Evolutionary conservation across 2,113 vertebrate species (phyloP), one percentile per base, ranked within the genome.

Genomic region (Murina feae): DNA sequence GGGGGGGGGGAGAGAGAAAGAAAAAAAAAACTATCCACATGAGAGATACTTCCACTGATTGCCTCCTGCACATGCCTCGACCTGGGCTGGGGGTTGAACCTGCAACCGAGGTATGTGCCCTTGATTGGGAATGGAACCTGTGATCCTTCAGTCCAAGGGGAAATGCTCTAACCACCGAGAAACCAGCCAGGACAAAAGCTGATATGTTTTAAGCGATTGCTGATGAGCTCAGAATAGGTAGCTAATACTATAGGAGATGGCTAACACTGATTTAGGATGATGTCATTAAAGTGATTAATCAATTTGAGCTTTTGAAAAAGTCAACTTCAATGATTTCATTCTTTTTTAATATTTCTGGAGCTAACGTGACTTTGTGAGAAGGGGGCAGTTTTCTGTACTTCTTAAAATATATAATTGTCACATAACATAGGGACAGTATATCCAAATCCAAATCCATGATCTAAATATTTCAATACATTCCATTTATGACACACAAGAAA

Each of bases 401-500:
- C 85, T 85, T 88, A 89, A 79, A 74, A 86, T 76, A 44, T n/a
- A 65, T 65, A 25, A 90, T 92, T 84, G 92, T 83, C 68, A 49
- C 30, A 87, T 74, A 82, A 74, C n/a, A 78, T 25, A 71, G 17
- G 17, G n/a, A 66, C 14, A 82, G 37, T 71, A 88, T 55, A 79
- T 18, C 16, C 30, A 85, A 66, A 85, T 58, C 30, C 44, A 95
- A 93, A 94, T 96, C 93, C 51, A 72, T 85, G 25, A 79, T 81
- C 49, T 81, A 92, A 95, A 79, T 66, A 84, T 60, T 91, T 91
- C 94, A 94, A 71, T 89, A 90, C 23, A 95, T 69, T 88, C 49
- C 28, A 91, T 75, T 94, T 97, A 85, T 14, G 6, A 78, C 65
- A 92, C 92, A 90, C 51, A 93, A 95, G 79, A 91, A 94, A 93